These are phyloP conservation scores for Spongilla lacustris DNA, from an alignment of 37 sponge, comb jelly and placozoan species.

Conservation along the genomic window DNA sequence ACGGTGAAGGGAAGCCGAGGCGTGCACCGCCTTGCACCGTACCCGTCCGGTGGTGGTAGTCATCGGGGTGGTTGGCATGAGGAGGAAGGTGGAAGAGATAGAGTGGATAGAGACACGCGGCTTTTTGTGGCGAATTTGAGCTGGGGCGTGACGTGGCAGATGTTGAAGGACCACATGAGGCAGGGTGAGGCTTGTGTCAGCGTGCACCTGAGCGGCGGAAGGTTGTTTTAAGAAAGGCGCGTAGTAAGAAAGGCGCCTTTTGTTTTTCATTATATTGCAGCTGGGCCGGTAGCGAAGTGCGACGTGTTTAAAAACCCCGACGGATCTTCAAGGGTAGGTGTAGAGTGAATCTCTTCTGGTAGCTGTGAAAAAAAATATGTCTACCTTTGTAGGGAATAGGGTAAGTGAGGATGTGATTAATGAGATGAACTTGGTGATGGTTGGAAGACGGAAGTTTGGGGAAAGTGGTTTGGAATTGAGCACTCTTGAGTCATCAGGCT, in stretches of 20 bases:
- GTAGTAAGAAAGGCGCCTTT: neutral
- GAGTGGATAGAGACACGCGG: neutral
- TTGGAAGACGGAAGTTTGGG: neutral
- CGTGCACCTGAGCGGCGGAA: neutral
- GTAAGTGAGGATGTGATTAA: neutral
- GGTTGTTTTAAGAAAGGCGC: neutral
- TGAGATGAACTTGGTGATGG: neutral
- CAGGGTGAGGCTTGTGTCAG: constrained; percentile 23
- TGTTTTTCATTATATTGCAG: constrained; percentile 6
- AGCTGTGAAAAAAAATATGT: neutral
- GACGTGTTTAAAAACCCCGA: constrained; percentile 42
- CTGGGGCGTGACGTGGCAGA: constrained; percentile 58
- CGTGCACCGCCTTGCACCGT: neutral
- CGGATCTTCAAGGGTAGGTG: constrained; percentile 31
- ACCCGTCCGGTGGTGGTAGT: neutral
- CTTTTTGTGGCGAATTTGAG: constrained; percentile 57
- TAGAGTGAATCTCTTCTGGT: neutral
- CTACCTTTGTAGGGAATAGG: neutral
- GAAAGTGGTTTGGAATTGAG: neutral
- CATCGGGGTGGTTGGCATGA: neutral
- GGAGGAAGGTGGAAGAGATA: neutral
- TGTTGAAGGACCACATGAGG: constrained; percentile 60
- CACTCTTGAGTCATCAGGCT: neutral
- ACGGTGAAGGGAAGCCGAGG: neutral
- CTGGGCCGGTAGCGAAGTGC: constrained; percentile 48